A percentile compares a stretch with the other conserved stretches of the same genome.
phyloP scores from a whole-genome alignment of 2,113 vertebrate species.

The Labeo catla region DNA sequence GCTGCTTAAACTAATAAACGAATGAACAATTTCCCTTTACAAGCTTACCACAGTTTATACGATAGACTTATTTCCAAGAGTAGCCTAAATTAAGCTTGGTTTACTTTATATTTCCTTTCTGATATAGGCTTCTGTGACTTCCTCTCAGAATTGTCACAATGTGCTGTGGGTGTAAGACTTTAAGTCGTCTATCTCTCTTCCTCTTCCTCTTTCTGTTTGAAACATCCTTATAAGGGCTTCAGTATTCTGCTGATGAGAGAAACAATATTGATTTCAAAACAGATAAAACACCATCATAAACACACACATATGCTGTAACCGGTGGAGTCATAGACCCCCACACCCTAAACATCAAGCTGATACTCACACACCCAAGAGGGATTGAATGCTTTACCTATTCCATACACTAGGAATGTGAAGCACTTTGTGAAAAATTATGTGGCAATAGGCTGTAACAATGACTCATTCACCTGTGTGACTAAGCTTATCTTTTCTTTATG shows the following conservation, averaged over 20 bases:
- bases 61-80: background rate
- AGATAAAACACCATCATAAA: background rate
- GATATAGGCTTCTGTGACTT: background rate
- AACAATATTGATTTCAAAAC: constrained; percentile 1
- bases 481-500: background rate
- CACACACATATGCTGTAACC: background rate
- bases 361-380: constrained; percentile 36
- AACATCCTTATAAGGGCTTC: constrained; percentile 53
- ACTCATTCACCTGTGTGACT: constrained; percentile 19
- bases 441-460: background rate
- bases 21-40: background rate
- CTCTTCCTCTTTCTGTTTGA: constrained; percentile 38
- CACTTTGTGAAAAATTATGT: constrained; percentile 28
- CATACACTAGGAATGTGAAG: background rate
- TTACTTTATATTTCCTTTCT: constrained; percentile 42
- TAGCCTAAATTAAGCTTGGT: background rate
- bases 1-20: background rate
- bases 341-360: constrained; percentile 12
- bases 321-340: background rate
- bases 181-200: constrained; percentile 16
- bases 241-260: constrained; percentile 32
- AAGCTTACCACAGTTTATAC: background rate
- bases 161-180: constrained; percentile 23
- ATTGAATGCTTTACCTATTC: background rate
- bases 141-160: constrained; percentile 49